Evolutionary conservation across 2,797 vertebrate species (phyloP).

Genomic region (Anguilla marmorata): DNA sequence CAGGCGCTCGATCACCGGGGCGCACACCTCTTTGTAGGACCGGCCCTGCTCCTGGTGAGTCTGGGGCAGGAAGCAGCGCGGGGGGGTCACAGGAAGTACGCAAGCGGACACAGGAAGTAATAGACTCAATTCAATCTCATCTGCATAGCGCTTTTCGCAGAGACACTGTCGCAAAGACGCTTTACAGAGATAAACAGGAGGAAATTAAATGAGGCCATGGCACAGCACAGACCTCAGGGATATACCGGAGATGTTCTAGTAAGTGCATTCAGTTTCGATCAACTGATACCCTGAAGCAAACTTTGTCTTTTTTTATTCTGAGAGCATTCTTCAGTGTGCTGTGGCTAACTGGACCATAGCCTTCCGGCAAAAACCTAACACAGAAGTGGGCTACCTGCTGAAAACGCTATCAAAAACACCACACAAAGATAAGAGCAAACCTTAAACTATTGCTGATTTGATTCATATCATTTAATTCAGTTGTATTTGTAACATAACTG

Average conservation of each 20-base stretch:
- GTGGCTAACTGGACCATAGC: not conserved
- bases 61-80: constrained; percentile 61
- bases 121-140: not conserved
- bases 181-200: too few relatives aligned
- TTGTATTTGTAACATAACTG: too few relatives aligned
- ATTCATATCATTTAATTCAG: too few relatives aligned
- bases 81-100: not conserved
- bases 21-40: constrained; percentile 98
- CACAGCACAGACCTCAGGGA: not conserved
- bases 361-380: not conserved
- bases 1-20: constrained; percentile 93
- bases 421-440: not conserved
- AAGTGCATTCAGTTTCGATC: not conserved
- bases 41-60: constrained; percentile 98
- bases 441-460: too few relatives aligned
- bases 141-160: not conserved
- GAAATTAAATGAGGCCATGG: too few relatives aligned
- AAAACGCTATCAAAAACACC: not conserved
- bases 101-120: not conserved
- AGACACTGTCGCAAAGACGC: not conserved
- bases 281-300: not conserved
- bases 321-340: too few relatives aligned
- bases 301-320: too few relatives aligned
- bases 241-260: too few relatives aligned
- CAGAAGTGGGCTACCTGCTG: not conserved